Conservation (phyloP, 2,113 vertebrate species). For the Capricornis sumatraensis region DNA sequence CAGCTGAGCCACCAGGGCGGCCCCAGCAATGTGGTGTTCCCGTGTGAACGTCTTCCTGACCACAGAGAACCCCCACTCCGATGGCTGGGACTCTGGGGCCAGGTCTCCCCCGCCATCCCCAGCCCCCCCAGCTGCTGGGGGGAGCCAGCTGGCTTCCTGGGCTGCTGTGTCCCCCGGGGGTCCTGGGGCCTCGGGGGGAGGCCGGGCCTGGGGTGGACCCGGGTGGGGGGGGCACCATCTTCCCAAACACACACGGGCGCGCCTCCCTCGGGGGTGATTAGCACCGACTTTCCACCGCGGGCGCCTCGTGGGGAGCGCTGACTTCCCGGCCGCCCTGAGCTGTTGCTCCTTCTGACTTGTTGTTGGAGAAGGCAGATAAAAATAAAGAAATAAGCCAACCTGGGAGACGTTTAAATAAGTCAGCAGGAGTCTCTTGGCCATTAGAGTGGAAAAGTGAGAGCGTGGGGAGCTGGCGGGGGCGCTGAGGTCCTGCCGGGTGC, state of each 20-base stretch:
- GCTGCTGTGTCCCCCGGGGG: neutral
- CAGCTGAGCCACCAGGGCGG: neutral
- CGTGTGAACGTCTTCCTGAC: accelerated
- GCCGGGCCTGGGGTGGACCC: neutral
- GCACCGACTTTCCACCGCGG: neutral
- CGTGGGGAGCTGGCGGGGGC: neutral
- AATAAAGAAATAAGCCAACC: slow-evolving; percentile 47
- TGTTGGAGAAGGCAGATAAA: slow-evolving; percentile 45
- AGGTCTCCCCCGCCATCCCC: accelerated
- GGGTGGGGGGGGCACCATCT: accelerated
- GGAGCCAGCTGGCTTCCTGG: neutral
- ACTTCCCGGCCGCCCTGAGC: neutral
- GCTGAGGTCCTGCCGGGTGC: neutral
- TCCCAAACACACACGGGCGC: neutral
- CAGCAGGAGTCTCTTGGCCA: neutral
- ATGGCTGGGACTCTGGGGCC: neutral
- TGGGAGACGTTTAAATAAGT: slow-evolving; percentile 31
- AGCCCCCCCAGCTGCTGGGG: neutral
- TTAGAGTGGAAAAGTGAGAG: slow-evolving; percentile 51
- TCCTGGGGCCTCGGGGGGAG: too few relatives aligned
- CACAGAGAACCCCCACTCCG: neutral
- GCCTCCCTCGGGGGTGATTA: neutral
- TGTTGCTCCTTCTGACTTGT: neutral
- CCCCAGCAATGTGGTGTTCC: accelerated
- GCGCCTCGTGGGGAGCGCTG: neutral